Percentiles rank a stretch among this genome's conserved stretches.
phyloP scores from a whole-genome alignment of 64 coral and sea anemone genomes.

The Stylophora pistillata region DNA sequence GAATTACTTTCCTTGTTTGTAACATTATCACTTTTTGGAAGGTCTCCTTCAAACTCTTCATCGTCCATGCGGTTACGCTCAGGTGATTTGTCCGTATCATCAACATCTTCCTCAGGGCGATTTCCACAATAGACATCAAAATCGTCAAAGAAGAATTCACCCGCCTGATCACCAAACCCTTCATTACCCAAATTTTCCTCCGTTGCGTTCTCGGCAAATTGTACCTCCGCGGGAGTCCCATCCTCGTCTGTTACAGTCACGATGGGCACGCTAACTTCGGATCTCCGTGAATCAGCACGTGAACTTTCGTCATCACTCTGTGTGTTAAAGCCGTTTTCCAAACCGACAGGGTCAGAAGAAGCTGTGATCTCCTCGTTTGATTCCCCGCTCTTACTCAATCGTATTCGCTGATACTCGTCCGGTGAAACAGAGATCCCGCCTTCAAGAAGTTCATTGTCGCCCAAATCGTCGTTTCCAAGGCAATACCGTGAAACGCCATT shows the following conservation, averaged over 20 bases:
- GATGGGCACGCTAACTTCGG: constrained; percentile 43
- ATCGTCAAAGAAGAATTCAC: constrained; percentile 71
- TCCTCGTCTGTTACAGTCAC: constrained; percentile 78
- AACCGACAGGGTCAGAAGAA: no score
- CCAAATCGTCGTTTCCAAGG: neutral
- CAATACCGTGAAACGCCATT: neutral
- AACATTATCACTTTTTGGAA: neutral
- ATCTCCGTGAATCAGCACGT: neutral
- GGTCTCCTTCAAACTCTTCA: neutral
- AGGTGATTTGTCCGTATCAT: neutral
- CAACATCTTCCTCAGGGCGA: neutral
- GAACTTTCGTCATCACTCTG: neutral
- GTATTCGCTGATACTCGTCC: constrained; percentile 71
- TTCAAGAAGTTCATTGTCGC: neutral
- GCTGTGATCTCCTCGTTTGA: neutral
- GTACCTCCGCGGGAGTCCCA: constrained; percentile 38
- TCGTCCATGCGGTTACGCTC: neutral
- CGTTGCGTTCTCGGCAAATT: neutral
- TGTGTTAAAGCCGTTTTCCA: neutral
- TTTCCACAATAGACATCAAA: constrained; percentile 74
- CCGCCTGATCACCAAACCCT: constrained; percentile 11
- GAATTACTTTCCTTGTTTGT: neutral
- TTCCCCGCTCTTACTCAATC: constrained; percentile 25
- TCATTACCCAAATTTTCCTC: neutral
- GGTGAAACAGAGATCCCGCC: constrained; percentile 76